Percentiles rank a stretch among this genome's conserved stretches.
Conservation (phyloP, 1,140 invertebrate species). For the Hyles vespertilio region DNA sequence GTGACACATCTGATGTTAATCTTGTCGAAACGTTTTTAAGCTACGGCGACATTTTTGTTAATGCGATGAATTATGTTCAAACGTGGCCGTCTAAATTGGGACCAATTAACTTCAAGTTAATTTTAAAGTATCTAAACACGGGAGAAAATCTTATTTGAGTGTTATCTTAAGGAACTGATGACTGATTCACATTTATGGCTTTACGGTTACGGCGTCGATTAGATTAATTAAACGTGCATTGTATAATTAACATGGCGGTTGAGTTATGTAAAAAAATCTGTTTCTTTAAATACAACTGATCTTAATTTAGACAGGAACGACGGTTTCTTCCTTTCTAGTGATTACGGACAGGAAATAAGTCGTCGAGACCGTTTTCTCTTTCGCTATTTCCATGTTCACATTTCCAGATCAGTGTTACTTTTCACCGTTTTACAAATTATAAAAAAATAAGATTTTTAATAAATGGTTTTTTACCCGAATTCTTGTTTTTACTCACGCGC, state of each 20-base stretch:
- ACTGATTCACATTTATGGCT: slow-evolving; percentile 24
- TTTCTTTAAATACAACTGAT: no score
- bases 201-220: neutral
- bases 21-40: slow-evolving; percentile 10
- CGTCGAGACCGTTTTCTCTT: no score
- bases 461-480: no score
- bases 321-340: no score
- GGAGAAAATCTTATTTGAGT: slow-evolving; percentile 16
- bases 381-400: no score
- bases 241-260: neutral
- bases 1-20: no score
- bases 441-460: neutral
- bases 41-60: slow-evolving; percentile 24
- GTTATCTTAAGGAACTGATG: slow-evolving; percentile 17
- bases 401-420: neutral
- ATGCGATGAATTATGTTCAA: slow-evolving; percentile 29
- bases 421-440: neutral
- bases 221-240: neutral
- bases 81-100: slow-evolving; percentile 24
- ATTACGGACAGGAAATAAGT: no score
- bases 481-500: no score
- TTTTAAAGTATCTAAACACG: slow-evolving; percentile 22
- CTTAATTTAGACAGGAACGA: no score
- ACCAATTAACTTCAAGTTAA: slow-evolving; percentile 28
- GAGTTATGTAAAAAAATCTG: neutral